These are phyloP conservation scores for Peromyscus eremicus DNA, from an alignment of 2,797 vertebrate genomes.

Conservation along the genomic window DNA sequence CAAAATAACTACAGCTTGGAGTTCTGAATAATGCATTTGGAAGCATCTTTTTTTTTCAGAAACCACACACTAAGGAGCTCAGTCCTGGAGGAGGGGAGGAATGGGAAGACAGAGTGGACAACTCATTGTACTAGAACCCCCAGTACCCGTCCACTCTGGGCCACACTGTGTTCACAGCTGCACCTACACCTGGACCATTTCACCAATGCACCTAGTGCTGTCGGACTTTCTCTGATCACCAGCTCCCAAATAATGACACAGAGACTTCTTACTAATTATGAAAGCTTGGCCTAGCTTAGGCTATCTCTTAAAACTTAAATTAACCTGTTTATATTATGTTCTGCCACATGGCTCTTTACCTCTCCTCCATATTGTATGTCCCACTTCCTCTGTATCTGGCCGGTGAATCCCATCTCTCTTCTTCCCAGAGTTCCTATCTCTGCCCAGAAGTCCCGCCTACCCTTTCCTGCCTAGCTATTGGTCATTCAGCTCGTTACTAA, in stretches of 20 bases:
- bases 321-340: background rate
- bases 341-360: background rate
- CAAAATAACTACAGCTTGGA: slow-evolving; percentile 22
- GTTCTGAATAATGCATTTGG: slow-evolving; percentile 1
- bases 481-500: background rate
- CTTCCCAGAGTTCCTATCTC: background rate
- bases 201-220: background rate
- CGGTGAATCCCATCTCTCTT: background rate
- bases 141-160: background rate
- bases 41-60: slow-evolving; percentile 1
- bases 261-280: background rate
- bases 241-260: background rate
- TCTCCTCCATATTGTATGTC: background rate
- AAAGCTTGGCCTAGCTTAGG: background rate
- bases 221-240: background rate
- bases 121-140: background rate
- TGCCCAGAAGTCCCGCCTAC: background rate
- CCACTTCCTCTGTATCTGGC: background rate
- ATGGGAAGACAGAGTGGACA: background rate
- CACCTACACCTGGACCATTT: rapidly evolving
- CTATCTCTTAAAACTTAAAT: background rate
- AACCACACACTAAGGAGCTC: background rate
- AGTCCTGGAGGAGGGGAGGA: background rate
- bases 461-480: background rate
- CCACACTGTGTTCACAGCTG: background rate